These are phyloP conservation scores for Centropus bengalensis DNA, from an alignment of 2,113 vertebrate genomes.

Conservation along the genomic window DNA sequence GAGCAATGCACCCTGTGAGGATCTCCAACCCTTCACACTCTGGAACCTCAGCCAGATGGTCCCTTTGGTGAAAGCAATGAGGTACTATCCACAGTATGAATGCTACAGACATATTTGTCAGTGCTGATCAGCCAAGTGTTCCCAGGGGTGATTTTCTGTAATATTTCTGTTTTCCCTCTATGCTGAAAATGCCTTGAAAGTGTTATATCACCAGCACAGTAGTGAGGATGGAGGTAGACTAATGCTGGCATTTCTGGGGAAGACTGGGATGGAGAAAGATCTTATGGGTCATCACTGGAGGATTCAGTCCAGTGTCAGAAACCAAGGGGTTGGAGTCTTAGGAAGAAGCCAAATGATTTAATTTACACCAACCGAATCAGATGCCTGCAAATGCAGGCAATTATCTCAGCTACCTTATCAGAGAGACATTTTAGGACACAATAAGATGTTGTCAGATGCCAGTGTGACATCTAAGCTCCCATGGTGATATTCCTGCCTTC, in stretches of 20 bases:
- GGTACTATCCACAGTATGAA: neutral
- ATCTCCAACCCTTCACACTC: rapidly evolving
- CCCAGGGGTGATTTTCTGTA: neutral
- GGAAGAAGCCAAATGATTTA: neutral
- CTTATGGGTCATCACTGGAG: neutral
- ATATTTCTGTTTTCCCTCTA: neutral
- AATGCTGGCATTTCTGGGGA: rapidly evolving
- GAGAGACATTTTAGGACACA: neutral
- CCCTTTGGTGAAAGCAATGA: neutral
- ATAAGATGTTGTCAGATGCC: neutral
- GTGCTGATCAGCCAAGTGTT: neutral
- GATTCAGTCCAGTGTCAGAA: neutral
- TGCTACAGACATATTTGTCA: neutral
- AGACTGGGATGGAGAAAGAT: neutral
- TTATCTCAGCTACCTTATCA: neutral
- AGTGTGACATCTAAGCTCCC: neutral
- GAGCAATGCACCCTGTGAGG: neutral
- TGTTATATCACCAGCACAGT: neutral
- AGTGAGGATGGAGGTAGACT: neutral
- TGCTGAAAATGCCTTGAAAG: neutral
- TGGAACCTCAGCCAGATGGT: neutral
- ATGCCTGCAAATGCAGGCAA: no score
- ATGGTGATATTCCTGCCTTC: neutral
- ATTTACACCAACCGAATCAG: neutral
- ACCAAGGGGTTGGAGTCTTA: rapidly evolving